These are phyloP conservation scores for Potamarius usumacintae DNA, from an alignment of 2,113 vertebrate genomes.

Conservation along the genomic window DNA sequence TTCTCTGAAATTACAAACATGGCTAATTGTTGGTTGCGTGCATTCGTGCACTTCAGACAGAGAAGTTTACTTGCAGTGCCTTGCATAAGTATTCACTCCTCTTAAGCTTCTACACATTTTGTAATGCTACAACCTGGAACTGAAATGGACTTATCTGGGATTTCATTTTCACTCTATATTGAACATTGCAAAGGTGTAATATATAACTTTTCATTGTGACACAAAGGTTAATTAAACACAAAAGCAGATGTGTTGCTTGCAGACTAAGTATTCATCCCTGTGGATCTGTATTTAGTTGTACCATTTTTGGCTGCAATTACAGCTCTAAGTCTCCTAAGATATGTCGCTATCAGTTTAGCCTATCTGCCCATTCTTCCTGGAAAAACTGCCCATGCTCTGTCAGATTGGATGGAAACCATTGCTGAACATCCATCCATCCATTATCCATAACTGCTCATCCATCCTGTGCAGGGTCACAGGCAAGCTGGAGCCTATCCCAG, in stretches of 20 bases:
- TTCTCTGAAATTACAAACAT: neutral
- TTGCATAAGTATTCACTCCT: neutral
- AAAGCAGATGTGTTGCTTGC: neutral
- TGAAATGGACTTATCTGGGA: neutral
- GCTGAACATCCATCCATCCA: neutral
- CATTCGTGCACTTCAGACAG: neutral
- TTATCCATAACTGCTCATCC: too few relatives aligned
- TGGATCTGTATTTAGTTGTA: neutral
- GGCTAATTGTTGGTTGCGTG: neutral
- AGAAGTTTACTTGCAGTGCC: neutral
- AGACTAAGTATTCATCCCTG: neutral
- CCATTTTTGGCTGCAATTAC: neutral
- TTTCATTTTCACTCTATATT: neutral
- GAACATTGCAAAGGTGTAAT: neutral
- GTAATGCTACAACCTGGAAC: neutral
- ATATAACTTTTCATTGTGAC: neutral
- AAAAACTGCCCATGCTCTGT: neutral
- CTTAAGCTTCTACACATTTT: neutral
- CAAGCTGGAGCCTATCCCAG: too few relatives aligned
- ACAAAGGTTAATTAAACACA: constrained; percentile 9
- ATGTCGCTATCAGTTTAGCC: neutral
- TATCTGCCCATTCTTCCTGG: neutral
- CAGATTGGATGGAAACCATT: neutral
- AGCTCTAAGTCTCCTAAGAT: neutral
- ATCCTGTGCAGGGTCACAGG: too few relatives aligned